phyloP scores from a whole-genome alignment of 2,888 invertebrate species.

The Archips crataeganus region DNA sequence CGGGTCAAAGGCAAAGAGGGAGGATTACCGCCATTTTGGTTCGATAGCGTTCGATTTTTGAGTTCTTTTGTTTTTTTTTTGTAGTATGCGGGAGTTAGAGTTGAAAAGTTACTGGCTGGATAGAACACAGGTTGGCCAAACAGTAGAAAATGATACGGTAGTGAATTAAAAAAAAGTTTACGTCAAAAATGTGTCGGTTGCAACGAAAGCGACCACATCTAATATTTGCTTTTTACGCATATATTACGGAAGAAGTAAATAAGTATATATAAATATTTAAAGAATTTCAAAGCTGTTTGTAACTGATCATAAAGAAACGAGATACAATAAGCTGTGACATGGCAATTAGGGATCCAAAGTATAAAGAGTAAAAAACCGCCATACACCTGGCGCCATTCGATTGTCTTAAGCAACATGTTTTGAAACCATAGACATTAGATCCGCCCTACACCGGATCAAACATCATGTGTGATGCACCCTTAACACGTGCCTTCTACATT shows the following conservation, averaged over 20 bases:
- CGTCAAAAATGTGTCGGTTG: too few relatives aligned
- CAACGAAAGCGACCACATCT: too few relatives aligned
- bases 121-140: not conserved
- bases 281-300: too few relatives aligned
- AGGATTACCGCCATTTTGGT: slow-evolving; percentile 71
- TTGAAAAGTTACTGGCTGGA: slow-evolving; percentile 1
- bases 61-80: slow-evolving; percentile 4
- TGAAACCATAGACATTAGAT: slow-evolving; percentile 72
- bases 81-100: slow-evolving; percentile 35
- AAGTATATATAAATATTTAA: too few relatives aligned
- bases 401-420: slow-evolving; percentile 72
- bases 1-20: slow-evolving; percentile 76
- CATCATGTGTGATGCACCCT: slow-evolving; percentile 73
- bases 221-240: too few relatives aligned
- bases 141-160: not conserved
- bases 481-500: slow-evolving; percentile 67
- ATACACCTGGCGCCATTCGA: slow-evolving; percentile 45
- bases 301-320: slow-evolving; percentile 23
- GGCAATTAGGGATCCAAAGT: slow-evolving; percentile 3
- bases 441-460: slow-evolving; percentile 82
- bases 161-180: too few relatives aligned
- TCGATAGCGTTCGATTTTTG: slow-evolving; percentile 54
- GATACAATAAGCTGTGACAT: not conserved
- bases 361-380: slow-evolving; percentile 17
- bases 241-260: too few relatives aligned